phyloP scores from a whole-genome alignment of 2,888 invertebrate species.

The Ochlodes sylvanus region DNA sequence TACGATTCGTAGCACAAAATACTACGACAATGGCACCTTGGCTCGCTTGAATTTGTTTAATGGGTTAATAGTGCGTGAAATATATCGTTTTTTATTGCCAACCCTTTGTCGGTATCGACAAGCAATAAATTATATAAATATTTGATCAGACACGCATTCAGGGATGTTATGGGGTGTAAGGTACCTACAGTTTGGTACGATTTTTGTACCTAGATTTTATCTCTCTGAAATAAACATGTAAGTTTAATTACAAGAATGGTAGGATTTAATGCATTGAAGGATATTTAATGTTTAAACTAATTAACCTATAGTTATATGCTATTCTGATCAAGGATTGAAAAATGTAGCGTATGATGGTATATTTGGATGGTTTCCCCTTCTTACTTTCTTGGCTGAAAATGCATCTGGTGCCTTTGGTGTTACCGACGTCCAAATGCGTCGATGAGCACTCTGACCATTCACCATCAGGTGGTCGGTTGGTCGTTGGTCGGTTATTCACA shows the following conservation, averaged over 20 bases:
- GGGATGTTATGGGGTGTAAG: slow-evolving; percentile 35
- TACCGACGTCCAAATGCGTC: too few species aligned
- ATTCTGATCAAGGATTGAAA: too few species aligned
- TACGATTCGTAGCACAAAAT: slow-evolving; percentile 19
- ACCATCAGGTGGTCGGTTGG: too few species aligned
- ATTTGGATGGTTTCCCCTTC: too few species aligned
- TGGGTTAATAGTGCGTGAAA: slow-evolving; percentile 73
- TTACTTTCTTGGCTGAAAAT: too few species aligned
- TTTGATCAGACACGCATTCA: slow-evolving; percentile 73
- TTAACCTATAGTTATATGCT: too few species aligned
- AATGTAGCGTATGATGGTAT: too few species aligned
- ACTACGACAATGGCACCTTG: slow-evolving; percentile 38
- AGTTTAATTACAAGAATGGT: neutral
- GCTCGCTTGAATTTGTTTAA: slow-evolving; percentile 56
- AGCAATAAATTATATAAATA: slow-evolving; percentile 77
- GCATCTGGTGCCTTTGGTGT: too few species aligned
- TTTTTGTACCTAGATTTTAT: neutral
- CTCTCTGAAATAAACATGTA: neutral
- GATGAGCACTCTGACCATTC: too few species aligned
- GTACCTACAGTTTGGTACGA: neutral
- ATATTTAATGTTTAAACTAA: too few species aligned
- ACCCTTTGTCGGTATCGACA: slow-evolving; percentile 78
- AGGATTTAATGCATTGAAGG: too few species aligned
- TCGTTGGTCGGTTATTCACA: too few species aligned
- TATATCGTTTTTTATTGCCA: slow-evolving; percentile 63